A percentile compares a stretch with the other conserved stretches of the same genome.
Conservation (phyloP, 1,140 invertebrate genomes). For the Diprion similis region DNA sequence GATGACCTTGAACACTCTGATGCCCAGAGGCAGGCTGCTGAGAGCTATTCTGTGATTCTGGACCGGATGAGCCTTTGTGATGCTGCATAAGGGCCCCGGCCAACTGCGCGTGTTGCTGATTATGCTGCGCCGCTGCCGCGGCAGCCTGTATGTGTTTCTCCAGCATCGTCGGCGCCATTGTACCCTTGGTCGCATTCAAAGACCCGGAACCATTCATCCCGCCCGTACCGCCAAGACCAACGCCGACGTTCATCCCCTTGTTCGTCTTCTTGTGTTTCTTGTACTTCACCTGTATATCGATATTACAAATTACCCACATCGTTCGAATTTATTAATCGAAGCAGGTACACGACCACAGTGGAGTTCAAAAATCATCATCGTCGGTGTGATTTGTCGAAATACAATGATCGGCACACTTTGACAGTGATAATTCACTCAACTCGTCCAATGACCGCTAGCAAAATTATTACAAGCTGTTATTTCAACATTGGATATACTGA, state of each 20-base stretch:
- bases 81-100: conserved; percentile 55
- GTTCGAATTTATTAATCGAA: not conserved
- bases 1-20: conserved; percentile 45
- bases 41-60: conserved; percentile 51
- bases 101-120: conserved; percentile 52
- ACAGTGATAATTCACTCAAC: too few species aligned
- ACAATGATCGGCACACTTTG: too few species aligned
- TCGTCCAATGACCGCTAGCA: too few species aligned
- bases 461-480: too few species aligned
- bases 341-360: too few species aligned
- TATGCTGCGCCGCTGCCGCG: conserved; percentile 54
- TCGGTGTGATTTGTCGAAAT: too few species aligned
- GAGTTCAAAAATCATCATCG: too few species aligned
- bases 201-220: conserved; percentile 55
- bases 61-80: conserved; percentile 54
- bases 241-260: conserved; percentile 60
- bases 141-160: conserved; percentile 59
- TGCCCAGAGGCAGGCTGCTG: conserved; percentile 54
- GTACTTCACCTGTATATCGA: conserved; percentile 83
- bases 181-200: conserved; percentile 54
- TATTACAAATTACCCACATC: conserved; percentile 9
- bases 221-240: conserved; percentile 50
- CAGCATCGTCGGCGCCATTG: conserved; percentile 60
- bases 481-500: too few species aligned
- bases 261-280: conserved; percentile 93